Evolutionary conservation across 2,888 invertebrate species (phyloP).

Genomic region (Hoplodrina blanda): DNA sequence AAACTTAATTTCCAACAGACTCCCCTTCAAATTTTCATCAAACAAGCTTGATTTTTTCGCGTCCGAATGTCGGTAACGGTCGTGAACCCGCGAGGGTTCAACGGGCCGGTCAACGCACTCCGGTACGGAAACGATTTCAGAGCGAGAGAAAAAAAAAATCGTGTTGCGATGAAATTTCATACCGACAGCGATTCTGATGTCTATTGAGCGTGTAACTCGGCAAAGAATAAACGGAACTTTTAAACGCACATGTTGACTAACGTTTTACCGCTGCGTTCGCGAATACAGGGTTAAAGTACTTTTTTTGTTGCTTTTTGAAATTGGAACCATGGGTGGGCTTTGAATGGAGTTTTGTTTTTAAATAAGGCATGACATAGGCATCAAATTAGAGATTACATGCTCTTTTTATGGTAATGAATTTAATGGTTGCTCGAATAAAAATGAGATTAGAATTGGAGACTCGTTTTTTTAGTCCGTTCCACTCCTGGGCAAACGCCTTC

Average conservation of each 20-base stretch:
- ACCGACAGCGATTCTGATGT: conserved; percentile 74
- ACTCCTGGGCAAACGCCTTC: too few relatives aligned
- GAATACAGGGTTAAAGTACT: conserved; percentile 21
- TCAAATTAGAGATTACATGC: conserved; percentile 32
- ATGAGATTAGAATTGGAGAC: background rate
- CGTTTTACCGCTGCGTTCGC: conserved; percentile 57
- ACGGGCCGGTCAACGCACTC: conserved; percentile 75
- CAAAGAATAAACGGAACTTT: conserved; percentile 62
- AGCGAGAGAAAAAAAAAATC: conserved; percentile 71
- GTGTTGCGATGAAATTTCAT: conserved; percentile 79
- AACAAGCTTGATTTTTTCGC: conserved; percentile 67
- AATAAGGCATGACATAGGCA: conserved; percentile 43
- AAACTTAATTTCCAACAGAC: conserved; percentile 46
- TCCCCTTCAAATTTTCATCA: conserved; percentile 61
- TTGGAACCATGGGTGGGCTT: conserved; percentile 47
- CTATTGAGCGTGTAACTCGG: conserved; percentile 75
- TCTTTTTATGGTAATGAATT: conserved; percentile 20
- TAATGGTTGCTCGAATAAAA: background rate
- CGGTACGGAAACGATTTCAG: conserved; percentile 69
- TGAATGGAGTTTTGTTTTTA: conserved; percentile 40
- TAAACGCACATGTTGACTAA: conserved; percentile 54
- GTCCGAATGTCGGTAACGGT: conserved; percentile 78
- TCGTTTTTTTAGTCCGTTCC: too few relatives aligned
- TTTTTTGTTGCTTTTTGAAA: conserved; percentile 34
- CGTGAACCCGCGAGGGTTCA: conserved; percentile 79